phyloP scores from a whole-genome alignment of 2,888 invertebrate genomes.

The Nudaria mundana region DNA sequence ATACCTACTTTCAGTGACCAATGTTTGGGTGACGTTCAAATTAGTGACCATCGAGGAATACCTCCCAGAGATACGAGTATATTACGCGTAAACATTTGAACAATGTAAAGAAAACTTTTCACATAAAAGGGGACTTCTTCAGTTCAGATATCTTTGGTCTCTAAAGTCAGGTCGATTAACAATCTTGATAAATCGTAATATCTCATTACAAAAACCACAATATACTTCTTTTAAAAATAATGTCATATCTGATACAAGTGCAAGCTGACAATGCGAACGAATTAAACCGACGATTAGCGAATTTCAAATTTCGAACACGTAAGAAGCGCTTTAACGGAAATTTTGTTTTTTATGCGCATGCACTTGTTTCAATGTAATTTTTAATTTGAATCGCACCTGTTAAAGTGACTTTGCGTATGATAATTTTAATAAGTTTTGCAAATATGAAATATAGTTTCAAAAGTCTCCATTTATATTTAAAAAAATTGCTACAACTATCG shows the following conservation, averaged over 20 bases:
- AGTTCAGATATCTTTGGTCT: too few species aligned
- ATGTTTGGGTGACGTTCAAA: too few species aligned
- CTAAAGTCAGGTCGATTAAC: slow-evolving; percentile 17
- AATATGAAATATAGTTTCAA: too few species aligned
- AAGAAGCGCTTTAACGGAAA: slow-evolving; percentile 36
- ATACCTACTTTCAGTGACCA: too few species aligned
- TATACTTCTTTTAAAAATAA: slow-evolving; percentile 27
- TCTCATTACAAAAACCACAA: slow-evolving; percentile 30
- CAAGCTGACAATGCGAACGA: slow-evolving; percentile 59
- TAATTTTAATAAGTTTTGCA: too few species aligned
- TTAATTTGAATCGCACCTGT: slow-evolving; percentile 3
- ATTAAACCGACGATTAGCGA: slow-evolving; percentile 33
- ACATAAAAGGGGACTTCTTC: too few species aligned
- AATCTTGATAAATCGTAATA: slow-evolving; percentile 30
- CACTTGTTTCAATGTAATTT: slow-evolving; percentile 9
- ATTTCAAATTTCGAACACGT: slow-evolving; percentile 41
- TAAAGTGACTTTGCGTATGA: not conserved
- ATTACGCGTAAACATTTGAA: too few species aligned
- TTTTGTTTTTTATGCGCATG: slow-evolving; percentile 15
- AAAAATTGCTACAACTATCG: too few species aligned
- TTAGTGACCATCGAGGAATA: too few species aligned
- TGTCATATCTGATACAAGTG: slow-evolving; percentile 37
- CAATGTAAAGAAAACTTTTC: too few species aligned
- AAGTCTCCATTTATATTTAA: too few species aligned
- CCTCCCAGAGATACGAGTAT: too few species aligned